Evolutionary conservation across 2,888 invertebrate genomes (phyloP), one percentile per base, ranked within the genome.

Genomic region (Ennomos quercinarius): DNA sequence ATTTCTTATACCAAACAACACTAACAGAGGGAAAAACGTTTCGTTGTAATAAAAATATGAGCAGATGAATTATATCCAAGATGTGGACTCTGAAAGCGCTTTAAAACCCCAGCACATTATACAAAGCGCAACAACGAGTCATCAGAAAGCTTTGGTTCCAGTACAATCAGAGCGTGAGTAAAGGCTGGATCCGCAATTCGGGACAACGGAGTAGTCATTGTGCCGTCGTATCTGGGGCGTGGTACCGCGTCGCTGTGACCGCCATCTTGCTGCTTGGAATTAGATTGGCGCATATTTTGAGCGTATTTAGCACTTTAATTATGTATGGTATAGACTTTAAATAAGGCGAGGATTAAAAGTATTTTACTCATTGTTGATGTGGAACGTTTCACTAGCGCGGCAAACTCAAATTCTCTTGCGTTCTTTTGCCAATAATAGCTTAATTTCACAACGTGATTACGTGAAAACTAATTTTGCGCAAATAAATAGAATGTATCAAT

Each of bases 161-260:
- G 44, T 54, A 56, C 61, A 68, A 69, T 61, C 70, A 66, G 70
- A 63, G 71, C 71, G 66, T 64, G 57, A 66, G 64, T 49, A 53
- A 49, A 57, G 49, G 41, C 49, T 41, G 59, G 54, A 40, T 45
- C 54, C 42, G 61, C 61, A 59, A 66, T 66, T 66, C 51, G 61
- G 63, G 47, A 34, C 62, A 59, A 49, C 42, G 41, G 40, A 12
- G 52, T 39, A 50, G 54, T 36, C 58, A 58, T 52, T 58, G 58
- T 58, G 49, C 46, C 39, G 51, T 10, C 46, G 43, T 44, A 44
- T 45, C 40, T 55, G 43, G 50, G 36, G 62, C 62, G 43, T 58
- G 52, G 35, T 51, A 45, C 44, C 37, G 44, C 40, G 39, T 10
- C 54, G 41, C 46, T 17, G 12, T 34, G 40, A 40, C 35, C 34